Evolutionary conservation across 2,888 invertebrate species (phyloP), one percentile per base, ranked within the genome.

Genomic region (Eulithis testata): DNA sequence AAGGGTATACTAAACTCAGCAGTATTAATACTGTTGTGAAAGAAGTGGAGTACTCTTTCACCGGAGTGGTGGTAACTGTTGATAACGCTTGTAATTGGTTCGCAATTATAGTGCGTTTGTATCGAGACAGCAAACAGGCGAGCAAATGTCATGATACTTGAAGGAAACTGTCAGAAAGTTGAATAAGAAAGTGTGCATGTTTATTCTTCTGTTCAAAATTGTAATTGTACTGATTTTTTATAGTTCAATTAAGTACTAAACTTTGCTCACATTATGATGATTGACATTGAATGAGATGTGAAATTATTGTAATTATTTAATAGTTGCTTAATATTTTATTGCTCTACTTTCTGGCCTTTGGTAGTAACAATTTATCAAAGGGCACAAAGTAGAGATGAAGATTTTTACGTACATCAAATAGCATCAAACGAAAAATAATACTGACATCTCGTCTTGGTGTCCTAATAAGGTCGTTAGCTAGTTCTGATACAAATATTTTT

Each of bases 1-100:
- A 43, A 37, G 27, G 21, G 65, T 56, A 47, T 50, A 52, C 45
- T 64, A 21, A 64, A 68, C 63, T 69, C 52, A 40, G 68, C 53
- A 37, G 69, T 57, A 63, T 66, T 66, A 66, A 63, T 43, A 58
- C 21, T 45, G 45, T 60, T 57, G 37, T 57, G 56, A 54, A 57
- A 60, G 54, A 68, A 65, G 61, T 69, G 61, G 67, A 64, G 65
- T 64, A 67, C 54, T 68, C 65, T 67, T 66, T 64, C 37, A 52
- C n/a, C 37, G 57, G 21, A 58, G 44, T 40, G 40, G 53, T 65
- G 47, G 55, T 12, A 49, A 31, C 14, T 56, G 49, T 12, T 47
- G 65, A 63, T 70, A 68, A 66, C 53, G 65, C 63, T 47, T 64
- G 65, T 58, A 67, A 70, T 71, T 69, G 63, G 51, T 63, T 57